Base-by-base conservation (phyloP, 2,888 invertebrate genomes). In the Aporophyla nigra region DNA sequence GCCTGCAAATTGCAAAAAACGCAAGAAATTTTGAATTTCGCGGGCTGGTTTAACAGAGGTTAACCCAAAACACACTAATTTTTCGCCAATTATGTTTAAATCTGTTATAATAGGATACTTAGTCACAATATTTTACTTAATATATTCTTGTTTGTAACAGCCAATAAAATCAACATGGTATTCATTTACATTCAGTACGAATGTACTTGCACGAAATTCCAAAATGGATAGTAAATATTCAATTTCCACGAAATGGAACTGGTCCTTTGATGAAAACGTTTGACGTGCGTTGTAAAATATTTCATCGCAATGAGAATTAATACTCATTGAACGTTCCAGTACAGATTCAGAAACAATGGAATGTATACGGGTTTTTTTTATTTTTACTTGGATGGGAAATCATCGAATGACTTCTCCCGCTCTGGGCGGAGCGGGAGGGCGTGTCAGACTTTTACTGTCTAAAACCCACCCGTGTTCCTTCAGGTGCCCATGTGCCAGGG, bases 251-350 rank as follows among this genome's bases (percentile, higher is more conserved):
- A 54, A 77, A 68, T 33, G 33, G 33, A 59, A 40, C 10, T 49
- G 77, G 69, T 40, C 76, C 70, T 62, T 76, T 76, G 27, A 77
- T 70, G 76, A 49, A 76, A 61, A 21, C 14, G 10, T 62, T 46
- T 69, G 24, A 40, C 24, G 14, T 61, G 46, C 16, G 69, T 54
- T 61, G 59, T 53, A 24, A 77, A 76, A 69, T 54, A 77, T 70
- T 76, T 46, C 24, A 49, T 53, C 24, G 14, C 21, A 76, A 33
- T 27, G 53, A 53, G 69, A 46, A 68, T 69, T 33, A 16, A 33
- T 68, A 59, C 1, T 21, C n/a, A 77, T 61, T 69, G 46, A 61
- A 54, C n/a, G 33, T 33, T 21, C 9, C 24, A 33, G 14, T 59
- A 14, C 33, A 33, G 43, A 67, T 58, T 53, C 14, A 6, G 16